Evolutionary conservation across 2,797 vertebrate genomes (phyloP), one percentile per base, ranked within the genome.

Genomic region (Siniperca obscura): DNA sequence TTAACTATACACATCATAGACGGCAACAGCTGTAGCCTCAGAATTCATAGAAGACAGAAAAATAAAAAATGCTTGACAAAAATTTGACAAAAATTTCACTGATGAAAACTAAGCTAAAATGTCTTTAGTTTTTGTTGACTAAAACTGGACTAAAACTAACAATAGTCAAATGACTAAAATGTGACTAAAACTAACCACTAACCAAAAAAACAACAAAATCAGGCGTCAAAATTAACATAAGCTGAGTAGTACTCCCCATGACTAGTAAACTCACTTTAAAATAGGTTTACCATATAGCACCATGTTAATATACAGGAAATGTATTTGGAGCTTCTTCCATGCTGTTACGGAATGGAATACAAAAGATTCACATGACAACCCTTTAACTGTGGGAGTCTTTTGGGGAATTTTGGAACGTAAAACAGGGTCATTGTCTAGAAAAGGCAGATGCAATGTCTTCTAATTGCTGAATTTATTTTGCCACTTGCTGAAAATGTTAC

Each of bases 401-500:
- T 30, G 30, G 52, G n/a, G 30, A 36, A 50, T 16, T n/a, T 2
- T 11, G 36, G 0, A 50, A 42, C 22, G 25, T 25, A 13, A 78
- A 38, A 59, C 5, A 13, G 2, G 38, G 30, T 66, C 38, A 50
- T 0, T 7, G 46, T 50, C 38, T 5, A 69, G 30, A 17, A 60
- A 36, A 64, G 55, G 22, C 0, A 0, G 10, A 7, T 46, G 8
- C 22, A 2, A 3, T 44, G 9, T 81, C 27, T 40, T 38, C 22
- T 81, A 77, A 79, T 77, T 78, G 30, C 62, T 46, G 42, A 64
- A 70, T 56, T 65, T 0, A 71, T 53, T 70, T 74, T 56, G 71
- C 78, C 81, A 50, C 72, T 40, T 66, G 64, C 52, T 76, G 85
- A 83, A 91, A 90, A 82, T 86, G 85, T 83, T 83, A 84, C 76